phyloP scores from a whole-genome alignment of 2,888 invertebrate genomes.

The Ophioninae sp. region DNA sequence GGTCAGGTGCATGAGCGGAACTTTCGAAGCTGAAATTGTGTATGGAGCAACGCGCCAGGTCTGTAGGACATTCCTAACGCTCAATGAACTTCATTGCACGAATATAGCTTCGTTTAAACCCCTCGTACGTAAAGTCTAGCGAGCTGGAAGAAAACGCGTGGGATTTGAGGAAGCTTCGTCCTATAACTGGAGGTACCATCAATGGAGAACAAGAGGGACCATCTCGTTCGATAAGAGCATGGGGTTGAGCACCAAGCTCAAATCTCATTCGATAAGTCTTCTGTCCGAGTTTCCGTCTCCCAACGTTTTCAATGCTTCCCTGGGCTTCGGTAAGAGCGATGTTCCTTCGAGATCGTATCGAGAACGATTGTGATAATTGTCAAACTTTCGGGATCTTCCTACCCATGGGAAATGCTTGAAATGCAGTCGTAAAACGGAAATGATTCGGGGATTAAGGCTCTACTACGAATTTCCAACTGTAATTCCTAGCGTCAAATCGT shows the following conservation, averaged over 20 bases:
- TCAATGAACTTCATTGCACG: constrained; percentile 57
- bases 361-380: constrained; percentile 49
- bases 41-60: constrained; percentile 1
- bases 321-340: constrained; percentile 47
- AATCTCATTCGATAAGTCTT: constrained; percentile 44
- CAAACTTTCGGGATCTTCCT: constrained; percentile 45
- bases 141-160: constrained; percentile 55
- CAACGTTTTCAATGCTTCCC: constrained; percentile 42
- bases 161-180: constrained; percentile 25
- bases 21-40: constrained; percentile 6
- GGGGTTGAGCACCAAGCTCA: constrained; percentile 50
- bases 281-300: constrained; percentile 38
- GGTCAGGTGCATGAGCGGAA: constrained; percentile 23
- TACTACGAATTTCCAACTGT: constrained; percentile 11
- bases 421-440: constrained; percentile 25
- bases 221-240: constrained; percentile 42
- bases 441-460: constrained; percentile 21
- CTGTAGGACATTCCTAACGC: constrained; percentile 56
- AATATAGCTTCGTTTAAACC: constrained; percentile 41
- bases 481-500: neutral
- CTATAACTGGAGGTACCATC: constrained; percentile 9
- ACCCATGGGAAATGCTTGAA: neutral
- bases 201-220: constrained; percentile 30
- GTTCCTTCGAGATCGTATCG: constrained; percentile 29
- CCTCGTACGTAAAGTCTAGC: constrained; percentile 47